Evolutionary conservation across 2,113 vertebrate genomes (phyloP).

Genomic region (Siniperca knerii): DNA sequence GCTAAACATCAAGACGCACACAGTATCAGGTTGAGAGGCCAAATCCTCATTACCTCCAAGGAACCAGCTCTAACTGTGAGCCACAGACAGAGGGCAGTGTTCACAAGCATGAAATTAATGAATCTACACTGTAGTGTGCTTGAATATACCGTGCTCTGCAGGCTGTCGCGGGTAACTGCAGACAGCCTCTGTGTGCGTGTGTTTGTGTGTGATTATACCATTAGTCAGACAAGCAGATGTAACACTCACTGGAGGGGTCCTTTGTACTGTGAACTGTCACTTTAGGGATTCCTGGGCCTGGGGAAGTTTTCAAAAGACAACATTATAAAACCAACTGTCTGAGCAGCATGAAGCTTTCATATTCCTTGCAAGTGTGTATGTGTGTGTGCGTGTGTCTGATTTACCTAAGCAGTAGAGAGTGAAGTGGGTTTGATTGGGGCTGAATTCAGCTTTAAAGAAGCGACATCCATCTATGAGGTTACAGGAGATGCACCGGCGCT

Average conservation of each 20-base stretch:
- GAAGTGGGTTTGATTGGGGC: conserved; percentile 84
- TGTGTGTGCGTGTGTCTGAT: not conserved
- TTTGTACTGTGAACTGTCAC: conserved; percentile 84
- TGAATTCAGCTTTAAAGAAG: conserved; percentile 85
- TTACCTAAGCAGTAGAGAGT: conserved; percentile 86
- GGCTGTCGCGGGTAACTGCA: conserved; percentile 48
- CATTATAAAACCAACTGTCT: conserved; percentile 23
- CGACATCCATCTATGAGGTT: conserved; percentile 82
- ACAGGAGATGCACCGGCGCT: conserved; percentile 87
- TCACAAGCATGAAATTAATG: conserved; percentile 22
- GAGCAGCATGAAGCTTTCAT: conserved; percentile 5
- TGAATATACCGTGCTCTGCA: conserved; percentile 41
- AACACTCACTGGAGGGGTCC: conserved; percentile 84
- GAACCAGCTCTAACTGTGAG: conserved; percentile 9
- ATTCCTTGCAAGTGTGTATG: not conserved
- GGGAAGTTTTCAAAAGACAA: conserved; percentile 29
- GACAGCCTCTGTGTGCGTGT: not conserved
- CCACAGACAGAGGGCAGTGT: conserved; percentile 67
- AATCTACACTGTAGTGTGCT: not conserved
- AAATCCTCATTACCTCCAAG: not conserved
- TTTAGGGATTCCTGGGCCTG: conserved; percentile 87
- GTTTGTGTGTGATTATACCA: conserved; percentile 13
- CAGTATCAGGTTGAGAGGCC: no score
- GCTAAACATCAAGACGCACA: not conserved
- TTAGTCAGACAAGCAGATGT: conserved; percentile 44